Evolutionary conservation across 2,888 invertebrate genomes (phyloP), one percentile per base, ranked within the genome.

Genomic region (Leptura quadrifasciata): DNA sequence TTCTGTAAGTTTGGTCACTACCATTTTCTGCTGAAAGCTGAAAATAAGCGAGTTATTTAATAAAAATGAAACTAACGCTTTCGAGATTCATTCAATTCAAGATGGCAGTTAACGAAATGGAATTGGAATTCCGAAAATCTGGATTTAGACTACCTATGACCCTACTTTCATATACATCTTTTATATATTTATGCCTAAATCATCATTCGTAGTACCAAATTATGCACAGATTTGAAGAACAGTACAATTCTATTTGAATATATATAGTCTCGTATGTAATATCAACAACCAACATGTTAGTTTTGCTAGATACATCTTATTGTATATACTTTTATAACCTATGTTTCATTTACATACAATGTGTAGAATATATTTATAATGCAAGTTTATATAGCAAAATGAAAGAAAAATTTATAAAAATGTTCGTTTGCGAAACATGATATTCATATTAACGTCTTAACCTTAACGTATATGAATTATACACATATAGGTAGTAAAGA

Each of bases 401-500:
- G 20, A 21, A 57, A 57, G 10, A 47, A 47, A 47, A 47, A 39
- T 6, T 52, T 17, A 18, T 18, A 54, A 54, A 54, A 54, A 20
- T 21, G 12, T 47, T 57, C 21, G 57, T 20, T 57, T 20, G 57
- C 57, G 57, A 57, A 57, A 57, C 52, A 54, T 24, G 35, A 52
- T 65, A 65, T 65, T 47, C 21, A 52, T 65, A 65, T 52, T 65
- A 65, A 65, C 54, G 27, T 65, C 65, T 65, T 65, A 69, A 69
- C 69, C 55, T 58, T 27, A 39, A 58, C 72, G 39, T 72, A 15
- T 47, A 72, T 64, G 57, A 64, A 70, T 65, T 54, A 74, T 65
- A 55, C 67, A 31, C 60, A 60, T 69, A 71, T 39, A 65, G 64
- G 65, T 31, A 65, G 35, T 65, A 75, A 75, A 72, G 75, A 72